Conservation (phyloP, 2,888 invertebrate genomes). For the Rhyacophila evoluta region DNA sequence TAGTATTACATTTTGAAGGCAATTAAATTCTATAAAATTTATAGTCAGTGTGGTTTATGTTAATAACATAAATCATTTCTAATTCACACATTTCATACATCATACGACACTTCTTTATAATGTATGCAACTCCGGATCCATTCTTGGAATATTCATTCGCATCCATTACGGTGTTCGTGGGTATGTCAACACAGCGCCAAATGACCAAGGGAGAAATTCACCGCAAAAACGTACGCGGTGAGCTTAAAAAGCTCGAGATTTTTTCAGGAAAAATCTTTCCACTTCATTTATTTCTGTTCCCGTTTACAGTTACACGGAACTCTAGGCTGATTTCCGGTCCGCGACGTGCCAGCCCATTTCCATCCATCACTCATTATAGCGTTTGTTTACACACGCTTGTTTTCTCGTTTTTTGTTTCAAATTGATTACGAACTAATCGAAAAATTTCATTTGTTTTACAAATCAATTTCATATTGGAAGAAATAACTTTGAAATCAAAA, state of each 20-base stretch:
- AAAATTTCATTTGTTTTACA: too few relatives aligned
- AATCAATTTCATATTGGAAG: too few relatives aligned
- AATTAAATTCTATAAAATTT: too few relatives aligned
- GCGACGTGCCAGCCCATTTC: neutral
- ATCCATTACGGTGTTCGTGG: neutral
- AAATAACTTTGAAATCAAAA: too few relatives aligned
- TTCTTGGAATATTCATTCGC: neutral
- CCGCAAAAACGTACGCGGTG: neutral
- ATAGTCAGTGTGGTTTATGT: too few relatives aligned
- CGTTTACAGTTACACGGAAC: slow-evolving; percentile 3
- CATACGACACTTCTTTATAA: too few relatives aligned
- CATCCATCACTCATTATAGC: neutral
- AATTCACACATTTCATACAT: too few relatives aligned
- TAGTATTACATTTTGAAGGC: too few relatives aligned
- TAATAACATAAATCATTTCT: too few relatives aligned
- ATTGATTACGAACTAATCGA: neutral
- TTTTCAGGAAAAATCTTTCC: neutral
- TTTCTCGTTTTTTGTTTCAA: neutral
- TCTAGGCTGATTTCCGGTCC: slow-evolving; percentile 1
- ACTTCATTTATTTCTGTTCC: neutral
- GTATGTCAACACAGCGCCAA: neutral
- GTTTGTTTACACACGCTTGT: neutral
- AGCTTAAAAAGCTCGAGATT: neutral
- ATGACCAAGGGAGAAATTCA: neutral
- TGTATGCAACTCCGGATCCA: neutral